Percentiles rank a stretch among this genome's conserved stretches.
Conservation (phyloP, 1,140 invertebrate species). For the Cheumatopsyche charites region DNA sequence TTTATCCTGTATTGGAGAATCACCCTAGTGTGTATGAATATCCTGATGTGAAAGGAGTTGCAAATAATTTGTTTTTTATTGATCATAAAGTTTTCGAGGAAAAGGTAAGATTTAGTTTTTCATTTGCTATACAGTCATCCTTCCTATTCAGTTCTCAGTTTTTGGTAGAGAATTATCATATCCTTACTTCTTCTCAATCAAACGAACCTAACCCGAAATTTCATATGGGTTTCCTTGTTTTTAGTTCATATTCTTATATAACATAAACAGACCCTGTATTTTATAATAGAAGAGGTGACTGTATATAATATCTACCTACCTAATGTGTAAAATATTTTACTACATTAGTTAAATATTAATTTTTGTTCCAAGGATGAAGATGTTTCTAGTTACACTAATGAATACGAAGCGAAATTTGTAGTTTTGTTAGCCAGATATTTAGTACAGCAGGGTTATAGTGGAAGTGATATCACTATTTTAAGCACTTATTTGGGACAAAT, state of each 20-base stretch:
- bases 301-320: too few species aligned
- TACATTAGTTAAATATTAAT: too few species aligned
- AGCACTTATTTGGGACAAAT: conserved; percentile 71
- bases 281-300: too few species aligned
- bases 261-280: too few species aligned
- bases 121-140: too few species aligned
- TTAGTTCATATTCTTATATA: too few species aligned
- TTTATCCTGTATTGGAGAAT: conserved; percentile 66
- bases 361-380: conserved; percentile 58
- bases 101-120: conserved; percentile 48
- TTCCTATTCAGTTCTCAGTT: too few species aligned
- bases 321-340: too few species aligned
- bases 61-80: conserved; percentile 67
- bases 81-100: conserved; percentile 63
- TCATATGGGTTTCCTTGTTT: not conserved
- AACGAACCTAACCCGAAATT: too few species aligned
- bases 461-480: conserved; percentile 69
- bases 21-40: conserved; percentile 62
- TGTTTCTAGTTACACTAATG: conserved; percentile 63
- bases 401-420: conserved; percentile 65
- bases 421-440: conserved; percentile 66
- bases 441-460: conserved; percentile 64
- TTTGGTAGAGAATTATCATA: too few species aligned
- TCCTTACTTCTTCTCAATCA: too few species aligned
- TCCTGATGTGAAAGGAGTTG: conserved; percentile 60